phyloP scores from a whole-genome alignment of 2,113 vertebrate genomes.

The Arizona elegans region DNA sequence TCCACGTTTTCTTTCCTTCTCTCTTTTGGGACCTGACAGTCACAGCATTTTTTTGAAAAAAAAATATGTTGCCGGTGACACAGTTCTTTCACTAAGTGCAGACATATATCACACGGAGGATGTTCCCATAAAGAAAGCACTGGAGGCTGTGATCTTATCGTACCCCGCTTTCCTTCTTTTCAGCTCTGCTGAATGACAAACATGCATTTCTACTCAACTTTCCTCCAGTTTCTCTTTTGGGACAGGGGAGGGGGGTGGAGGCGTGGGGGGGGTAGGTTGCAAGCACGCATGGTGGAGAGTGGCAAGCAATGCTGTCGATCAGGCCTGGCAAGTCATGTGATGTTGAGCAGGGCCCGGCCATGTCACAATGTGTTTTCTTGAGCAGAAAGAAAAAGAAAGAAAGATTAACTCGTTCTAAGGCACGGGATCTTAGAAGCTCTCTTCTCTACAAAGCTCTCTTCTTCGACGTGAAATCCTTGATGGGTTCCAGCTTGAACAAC shows the following conservation, averaged over 20 bases:
- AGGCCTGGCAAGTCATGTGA: neutral
- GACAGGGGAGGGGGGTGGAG: neutral
- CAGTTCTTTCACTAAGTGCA: conserved; percentile 20
- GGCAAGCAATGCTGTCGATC: conserved; percentile 3
- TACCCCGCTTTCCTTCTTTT: conserved; percentile 16
- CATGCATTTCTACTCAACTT: conserved; percentile 24
- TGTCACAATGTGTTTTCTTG: neutral
- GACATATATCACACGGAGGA: conserved; percentile 23
- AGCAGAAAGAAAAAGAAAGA: neutral
- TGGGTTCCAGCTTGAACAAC: neutral
- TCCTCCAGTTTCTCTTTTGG: conserved; percentile 17
- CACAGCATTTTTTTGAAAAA: neutral
- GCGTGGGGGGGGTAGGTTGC: neutral
- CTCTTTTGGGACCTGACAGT: neutral
- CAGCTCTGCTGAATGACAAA: conserved; percentile 23
- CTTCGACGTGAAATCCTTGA: neutral
- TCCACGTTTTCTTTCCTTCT: neutral
- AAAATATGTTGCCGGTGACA: conserved; percentile 26
- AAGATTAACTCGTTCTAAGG: neutral
- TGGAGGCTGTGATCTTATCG: conserved; percentile 27
- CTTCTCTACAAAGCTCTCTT: neutral
- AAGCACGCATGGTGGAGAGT: neutral
- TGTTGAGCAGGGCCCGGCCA: no score
- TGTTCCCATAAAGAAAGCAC: conserved; percentile 28
- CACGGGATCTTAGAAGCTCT: neutral